Percentiles rank a stretch among this genome's conserved stretches.
Conservation (phyloP, 2,797 vertebrate genomes). For the Eurystomus glaucurus region DNA sequence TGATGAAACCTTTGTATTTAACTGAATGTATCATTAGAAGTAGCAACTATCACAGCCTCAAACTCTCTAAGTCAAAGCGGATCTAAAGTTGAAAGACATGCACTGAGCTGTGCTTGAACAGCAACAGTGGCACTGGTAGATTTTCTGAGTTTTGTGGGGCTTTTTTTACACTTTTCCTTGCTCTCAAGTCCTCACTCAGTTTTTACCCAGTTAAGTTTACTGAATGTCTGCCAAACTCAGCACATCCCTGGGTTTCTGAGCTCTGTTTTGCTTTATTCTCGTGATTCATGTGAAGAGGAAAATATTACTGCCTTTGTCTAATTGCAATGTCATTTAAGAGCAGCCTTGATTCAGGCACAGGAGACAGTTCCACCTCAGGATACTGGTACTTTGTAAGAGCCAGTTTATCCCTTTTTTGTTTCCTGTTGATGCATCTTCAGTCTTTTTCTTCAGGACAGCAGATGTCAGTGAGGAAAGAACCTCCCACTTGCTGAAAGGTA, state of each 20-base stretch:
- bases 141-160: background rate
- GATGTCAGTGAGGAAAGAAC: background rate
- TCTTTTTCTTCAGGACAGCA: background rate
- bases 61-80: background rate
- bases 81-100: background rate
- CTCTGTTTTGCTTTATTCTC: background rate
- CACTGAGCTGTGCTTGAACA: background rate
- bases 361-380: background rate
- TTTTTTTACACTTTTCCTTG: background rate
- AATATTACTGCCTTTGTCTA: background rate
- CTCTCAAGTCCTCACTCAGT: background rate
- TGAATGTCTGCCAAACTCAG: background rate
- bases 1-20: conserved; percentile 72
- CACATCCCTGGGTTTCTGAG: background rate
- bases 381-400: background rate
- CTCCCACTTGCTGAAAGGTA: background rate
- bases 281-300: background rate
- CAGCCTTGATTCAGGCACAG: background rate
- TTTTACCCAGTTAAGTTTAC: background rate
- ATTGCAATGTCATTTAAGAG: background rate
- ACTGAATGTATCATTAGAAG: conserved; percentile 64
- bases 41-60: background rate
- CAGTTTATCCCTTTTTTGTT: background rate
- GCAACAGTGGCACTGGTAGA: background rate
- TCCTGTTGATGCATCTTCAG: background rate